phyloP scores from a whole-genome alignment of 1,140 invertebrate genomes.

The Micrasema minimum region DNA sequence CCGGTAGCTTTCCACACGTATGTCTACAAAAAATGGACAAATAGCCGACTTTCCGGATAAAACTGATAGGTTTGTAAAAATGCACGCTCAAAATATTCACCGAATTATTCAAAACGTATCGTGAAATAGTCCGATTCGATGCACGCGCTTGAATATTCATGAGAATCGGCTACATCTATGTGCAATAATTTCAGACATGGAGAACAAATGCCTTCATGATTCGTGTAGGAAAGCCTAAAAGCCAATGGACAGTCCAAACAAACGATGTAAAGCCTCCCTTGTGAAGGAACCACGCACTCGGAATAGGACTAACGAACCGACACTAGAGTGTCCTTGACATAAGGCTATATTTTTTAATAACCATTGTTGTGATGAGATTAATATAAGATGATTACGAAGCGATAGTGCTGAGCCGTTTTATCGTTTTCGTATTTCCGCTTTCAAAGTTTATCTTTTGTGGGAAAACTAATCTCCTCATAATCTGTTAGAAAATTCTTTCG shows the following conservation, averaged over 20 bases:
- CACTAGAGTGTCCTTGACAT: conserved; percentile 28
- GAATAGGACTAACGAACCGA: conserved; percentile 38
- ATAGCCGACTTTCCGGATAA: conserved; percentile 15
- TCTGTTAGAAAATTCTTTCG: too few species aligned
- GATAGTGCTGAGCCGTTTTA: too few species aligned
- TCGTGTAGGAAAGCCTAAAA: conserved; percentile 17
- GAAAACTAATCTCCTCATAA: too few species aligned
- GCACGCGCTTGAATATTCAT: conserved; percentile 47
- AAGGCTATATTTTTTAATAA: conserved; percentile 43
- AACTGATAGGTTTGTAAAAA: conserved; percentile 19
- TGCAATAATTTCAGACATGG: conserved; percentile 26
- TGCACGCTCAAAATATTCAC: conserved; percentile 39
- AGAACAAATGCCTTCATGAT: conserved; percentile 8
- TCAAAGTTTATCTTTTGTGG: too few species aligned
- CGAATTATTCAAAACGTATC: conserved; percentile 40
- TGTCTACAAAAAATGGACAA: conserved; percentile 23
- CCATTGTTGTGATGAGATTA: conserved; percentile 38
- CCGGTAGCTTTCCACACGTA: background rate
- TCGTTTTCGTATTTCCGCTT: too few species aligned
- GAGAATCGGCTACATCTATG: conserved; percentile 17
- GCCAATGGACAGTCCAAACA: conserved; percentile 14
- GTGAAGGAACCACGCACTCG: conserved; percentile 18
- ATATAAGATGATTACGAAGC: conserved; percentile 23
- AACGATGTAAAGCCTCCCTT: conserved; percentile 29
- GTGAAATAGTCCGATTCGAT: conserved; percentile 25